A percentile compares a stretch with the other conserved stretches of the same genome.
Conservation (phyloP, 2,888 invertebrate genomes). For the Melieria omissa region DNA sequence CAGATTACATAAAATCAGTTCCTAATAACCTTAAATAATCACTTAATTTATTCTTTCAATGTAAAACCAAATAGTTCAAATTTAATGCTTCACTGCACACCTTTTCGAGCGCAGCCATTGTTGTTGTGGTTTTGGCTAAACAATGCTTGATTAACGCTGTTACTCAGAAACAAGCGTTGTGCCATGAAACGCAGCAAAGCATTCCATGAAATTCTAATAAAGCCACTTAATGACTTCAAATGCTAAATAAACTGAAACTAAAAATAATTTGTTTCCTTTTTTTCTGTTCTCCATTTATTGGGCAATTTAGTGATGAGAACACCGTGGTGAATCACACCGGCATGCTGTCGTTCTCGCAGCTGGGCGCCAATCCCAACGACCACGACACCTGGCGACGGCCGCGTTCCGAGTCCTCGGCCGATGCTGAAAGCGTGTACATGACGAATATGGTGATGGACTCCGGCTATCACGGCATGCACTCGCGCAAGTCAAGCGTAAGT, state of each 20-base stretch:
- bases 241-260: background rate
- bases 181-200: no score
- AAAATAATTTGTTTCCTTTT: slow-evolving; percentile 9
- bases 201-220: no score
- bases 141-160: no score
- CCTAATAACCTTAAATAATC: no score
- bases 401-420: slow-evolving; percentile 83
- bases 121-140: no score
- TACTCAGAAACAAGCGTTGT: no score
- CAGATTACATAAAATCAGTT: no score
- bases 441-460: slow-evolving; percentile 66
- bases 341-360: slow-evolving; percentile 62
- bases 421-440: slow-evolving; percentile 78
- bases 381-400: slow-evolving; percentile 78
- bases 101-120: no score
- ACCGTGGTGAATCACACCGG: slow-evolving; percentile 71
- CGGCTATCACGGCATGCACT: slow-evolving; percentile 64
- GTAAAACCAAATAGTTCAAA: no score
- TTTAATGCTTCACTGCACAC: no score
- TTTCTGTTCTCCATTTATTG: no score
- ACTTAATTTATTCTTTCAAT: no score
- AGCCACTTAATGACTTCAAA: background rate
- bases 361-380: slow-evolving; percentile 68
- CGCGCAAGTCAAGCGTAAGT: slow-evolving; percentile 67
- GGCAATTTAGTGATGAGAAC: slow-evolving; percentile 79